Percentiles rank a stretch among this genome's conserved stretches.
Evolutionary conservation across 2,888 invertebrate genomes (phyloP).

Genomic region (Nowickia ferox): DNA sequence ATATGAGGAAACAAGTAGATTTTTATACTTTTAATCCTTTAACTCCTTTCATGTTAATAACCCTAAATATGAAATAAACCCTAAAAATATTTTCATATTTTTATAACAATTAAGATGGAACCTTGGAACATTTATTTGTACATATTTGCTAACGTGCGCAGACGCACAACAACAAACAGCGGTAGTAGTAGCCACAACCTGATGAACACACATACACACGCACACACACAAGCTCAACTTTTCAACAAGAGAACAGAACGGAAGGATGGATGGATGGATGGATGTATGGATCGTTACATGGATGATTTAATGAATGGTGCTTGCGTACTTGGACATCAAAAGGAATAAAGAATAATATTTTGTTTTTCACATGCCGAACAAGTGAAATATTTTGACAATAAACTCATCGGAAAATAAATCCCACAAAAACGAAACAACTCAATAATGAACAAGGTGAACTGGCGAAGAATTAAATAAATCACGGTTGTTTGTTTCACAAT

Average conservation of each 20-base stretch:
- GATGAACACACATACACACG: constrained; percentile 42
- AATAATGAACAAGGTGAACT: constrained; percentile 18
- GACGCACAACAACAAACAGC: constrained; percentile 61
- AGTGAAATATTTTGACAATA: constrained; percentile 66
- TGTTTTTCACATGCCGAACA: constrained; percentile 58
- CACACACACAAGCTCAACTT: constrained; percentile 57
- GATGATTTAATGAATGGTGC: background rate
- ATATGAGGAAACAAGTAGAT: constrained; percentile 27
- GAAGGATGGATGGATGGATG: constrained; percentile 8
- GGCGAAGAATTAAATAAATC: constrained; percentile 18
- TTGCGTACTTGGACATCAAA: constrained; percentile 58
- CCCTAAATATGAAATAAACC: constrained; percentile 66
- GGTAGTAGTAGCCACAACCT: background rate
- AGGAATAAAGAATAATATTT: constrained; percentile 40
- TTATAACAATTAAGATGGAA: constrained; percentile 60
- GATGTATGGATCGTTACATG: background rate
- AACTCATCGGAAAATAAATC: constrained; percentile 38
- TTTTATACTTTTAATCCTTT: constrained; percentile 53
- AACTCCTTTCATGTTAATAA: constrained; percentile 65
- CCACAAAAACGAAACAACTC: constrained; percentile 32
- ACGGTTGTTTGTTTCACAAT: constrained; percentile 28
- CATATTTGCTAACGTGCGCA: constrained; percentile 70
- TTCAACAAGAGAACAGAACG: background rate
- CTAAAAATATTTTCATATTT: constrained; percentile 62
- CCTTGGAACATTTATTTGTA: constrained; percentile 41